Conservation (phyloP, 2,113 vertebrate species). For the Notothenia rossii region DNA sequence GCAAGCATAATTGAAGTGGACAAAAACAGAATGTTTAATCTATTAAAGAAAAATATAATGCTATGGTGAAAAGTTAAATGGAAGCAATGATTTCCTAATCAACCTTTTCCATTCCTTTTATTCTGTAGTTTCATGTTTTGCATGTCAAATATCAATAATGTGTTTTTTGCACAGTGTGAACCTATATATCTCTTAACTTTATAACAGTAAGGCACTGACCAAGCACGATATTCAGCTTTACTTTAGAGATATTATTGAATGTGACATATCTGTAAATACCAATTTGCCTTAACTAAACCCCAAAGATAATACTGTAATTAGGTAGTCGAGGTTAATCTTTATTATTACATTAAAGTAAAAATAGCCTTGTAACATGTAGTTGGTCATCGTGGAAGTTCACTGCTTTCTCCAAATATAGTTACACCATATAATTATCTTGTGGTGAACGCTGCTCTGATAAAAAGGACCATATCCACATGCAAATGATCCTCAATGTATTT, state of each 20-base stretch:
- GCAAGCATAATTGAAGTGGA: not conserved
- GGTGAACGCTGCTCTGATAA: slow-evolving; percentile 36
- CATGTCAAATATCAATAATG: not conserved
- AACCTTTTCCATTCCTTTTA: not conserved
- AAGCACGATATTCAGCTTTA: not conserved
- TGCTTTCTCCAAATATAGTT: slow-evolving; percentile 26
- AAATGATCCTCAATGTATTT: slow-evolving; percentile 39
- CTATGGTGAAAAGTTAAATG: not conserved
- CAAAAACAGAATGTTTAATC: too few relatives aligned
- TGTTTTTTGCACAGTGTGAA: not conserved
- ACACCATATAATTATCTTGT: slow-evolving; percentile 12
- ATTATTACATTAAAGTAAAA: slow-evolving; percentile 8
- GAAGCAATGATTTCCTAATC: not conserved
- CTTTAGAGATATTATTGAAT: not conserved
- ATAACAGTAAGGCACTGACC: not conserved
- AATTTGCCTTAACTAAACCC: not conserved
- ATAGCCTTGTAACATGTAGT: slow-evolving; percentile 11
- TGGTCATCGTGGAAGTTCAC: slow-evolving; percentile 8
- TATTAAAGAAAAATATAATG: not conserved
- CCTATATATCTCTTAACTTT: not conserved
- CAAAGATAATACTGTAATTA: not conserved
- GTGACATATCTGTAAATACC: not conserved
- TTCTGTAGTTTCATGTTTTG: not conserved
- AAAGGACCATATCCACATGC: slow-evolving; percentile 29
- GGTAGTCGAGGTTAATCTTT: not conserved